phyloP scores from a whole-genome alignment of 2,888 invertebrate species.

The Apamea sordens region DNA sequence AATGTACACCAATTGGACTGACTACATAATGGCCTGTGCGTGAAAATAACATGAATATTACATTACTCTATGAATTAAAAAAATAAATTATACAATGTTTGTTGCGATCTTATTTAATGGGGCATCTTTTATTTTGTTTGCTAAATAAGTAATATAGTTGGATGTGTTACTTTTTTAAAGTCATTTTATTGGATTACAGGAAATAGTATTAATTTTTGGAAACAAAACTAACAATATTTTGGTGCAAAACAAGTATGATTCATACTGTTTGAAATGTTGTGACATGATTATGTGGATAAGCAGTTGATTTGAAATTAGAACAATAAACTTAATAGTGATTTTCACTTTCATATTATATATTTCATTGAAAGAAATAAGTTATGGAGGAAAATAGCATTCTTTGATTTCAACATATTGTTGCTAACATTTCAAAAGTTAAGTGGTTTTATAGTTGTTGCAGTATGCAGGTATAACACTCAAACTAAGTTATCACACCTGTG shows the following conservation, averaged over 20 bases:
- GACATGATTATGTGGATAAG: slow-evolving; percentile 13
- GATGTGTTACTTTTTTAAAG: not conserved
- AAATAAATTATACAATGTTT: slow-evolving; percentile 17
- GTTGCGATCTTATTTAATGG: not conserved
- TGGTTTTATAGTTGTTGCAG: not conserved
- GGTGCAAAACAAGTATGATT: slow-evolving; percentile 29
- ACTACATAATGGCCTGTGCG: not conserved
- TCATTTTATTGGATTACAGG: not conserved
- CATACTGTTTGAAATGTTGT: slow-evolving; percentile 27
- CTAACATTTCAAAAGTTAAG: not conserved
- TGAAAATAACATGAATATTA: not conserved
- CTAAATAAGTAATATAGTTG: not conserved
- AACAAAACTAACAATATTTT: slow-evolving; percentile 8
- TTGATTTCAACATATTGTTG: not conserved
- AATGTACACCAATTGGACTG: slow-evolving; percentile 12
- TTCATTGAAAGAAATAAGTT: not conserved
- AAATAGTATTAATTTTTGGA: not conserved
- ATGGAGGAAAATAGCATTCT: not conserved
- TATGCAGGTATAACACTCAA: not conserved
- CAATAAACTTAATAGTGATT: not conserved
- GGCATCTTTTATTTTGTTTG: not conserved
- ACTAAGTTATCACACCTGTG: not conserved
- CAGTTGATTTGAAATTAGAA: slow-evolving; percentile 37
- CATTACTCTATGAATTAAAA: not conserved
- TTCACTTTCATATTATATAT: not conserved